Evolutionary conservation across 2,888 invertebrate genomes (phyloP).

Genomic region (Pteria penguin): DNA sequence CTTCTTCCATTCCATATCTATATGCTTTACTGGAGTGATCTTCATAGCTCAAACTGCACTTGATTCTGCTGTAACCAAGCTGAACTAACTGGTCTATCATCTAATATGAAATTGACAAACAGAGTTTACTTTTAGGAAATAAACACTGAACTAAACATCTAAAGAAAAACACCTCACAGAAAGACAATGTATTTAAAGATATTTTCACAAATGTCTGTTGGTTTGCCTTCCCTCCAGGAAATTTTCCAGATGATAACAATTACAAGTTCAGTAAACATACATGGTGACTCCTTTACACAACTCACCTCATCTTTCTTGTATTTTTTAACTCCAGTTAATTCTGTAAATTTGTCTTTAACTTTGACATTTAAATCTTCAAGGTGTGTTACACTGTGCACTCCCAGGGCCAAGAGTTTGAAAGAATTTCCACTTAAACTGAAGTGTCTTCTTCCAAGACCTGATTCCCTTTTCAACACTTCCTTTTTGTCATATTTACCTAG

Average conservation of each 20-base stretch:
- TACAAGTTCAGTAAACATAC: no score
- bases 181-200: neutral
- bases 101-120: slow-evolving; percentile 48
- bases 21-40: slow-evolving; percentile 16
- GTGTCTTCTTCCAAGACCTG: slow-evolving; percentile 59
- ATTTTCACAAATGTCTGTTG: slow-evolving; percentile 1
- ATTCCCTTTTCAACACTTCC: slow-evolving; percentile 50
- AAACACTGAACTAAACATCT: no score
- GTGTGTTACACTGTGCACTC: slow-evolving; percentile 43
- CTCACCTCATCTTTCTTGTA: slow-evolving; percentile 54
- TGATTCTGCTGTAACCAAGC: slow-evolving; percentile 63
- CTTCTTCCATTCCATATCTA: slow-evolving; percentile 56
- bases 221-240: no score
- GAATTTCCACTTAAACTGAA: slow-evolving; percentile 60
- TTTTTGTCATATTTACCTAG: slow-evolving; percentile 61
- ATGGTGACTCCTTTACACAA: no score
- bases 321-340: slow-evolving; percentile 47
- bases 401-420: slow-evolving; percentile 57
- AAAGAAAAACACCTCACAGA: no score
- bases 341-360: slow-evolving; percentile 56
- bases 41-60: slow-evolving; percentile 59
- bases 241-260: no score
- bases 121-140: no score
- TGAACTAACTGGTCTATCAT: slow-evolving; percentile 58
- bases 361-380: slow-evolving; percentile 45